phyloP scores from a whole-genome alignment of 2,113 vertebrate species.

The Nothobranchius furzeri region DNA sequence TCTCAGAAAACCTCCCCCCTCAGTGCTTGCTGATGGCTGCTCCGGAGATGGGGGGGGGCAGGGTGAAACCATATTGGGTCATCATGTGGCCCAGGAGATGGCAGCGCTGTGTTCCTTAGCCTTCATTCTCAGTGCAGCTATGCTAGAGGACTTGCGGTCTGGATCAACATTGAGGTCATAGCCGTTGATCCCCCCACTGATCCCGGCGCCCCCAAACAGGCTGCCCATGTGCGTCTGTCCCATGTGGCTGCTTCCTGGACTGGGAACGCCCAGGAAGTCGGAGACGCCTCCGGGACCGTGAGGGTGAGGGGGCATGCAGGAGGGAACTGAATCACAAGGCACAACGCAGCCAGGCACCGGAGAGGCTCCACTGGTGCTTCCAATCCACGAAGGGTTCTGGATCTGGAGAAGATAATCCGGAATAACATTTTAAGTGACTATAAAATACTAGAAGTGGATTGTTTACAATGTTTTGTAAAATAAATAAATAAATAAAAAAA shows the following conservation, averaged over 20 bases:
- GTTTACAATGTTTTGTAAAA: no score
- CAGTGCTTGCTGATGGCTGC: conserved; percentile 47
- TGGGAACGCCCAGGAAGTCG: conserved; percentile 89
- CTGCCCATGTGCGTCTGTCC: conserved; percentile 95
- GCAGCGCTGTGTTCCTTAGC: conserved; percentile 98
- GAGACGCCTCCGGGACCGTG: conserved; percentile 84
- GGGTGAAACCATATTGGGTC: conserved; percentile 39
- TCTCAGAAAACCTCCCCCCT: conserved; percentile 54
- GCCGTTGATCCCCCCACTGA: conserved; percentile 88
- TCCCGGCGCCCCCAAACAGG: conserved; percentile 85
- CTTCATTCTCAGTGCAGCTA: conserved; percentile 94
- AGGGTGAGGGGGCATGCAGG: conserved; percentile 95
- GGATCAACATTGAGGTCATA: conserved; percentile 93
- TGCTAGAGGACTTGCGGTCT: conserved; percentile 96
- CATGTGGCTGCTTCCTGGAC: conserved; percentile 85
- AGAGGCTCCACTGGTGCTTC: conserved; percentile 86
- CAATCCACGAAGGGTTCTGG: conserved; percentile 93
- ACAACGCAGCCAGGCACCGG: conserved; percentile 92
- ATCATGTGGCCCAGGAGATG: conserved; percentile 98
- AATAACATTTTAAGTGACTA: no score
- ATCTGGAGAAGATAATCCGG: conserved; percentile 77
- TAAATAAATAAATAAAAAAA: no score
- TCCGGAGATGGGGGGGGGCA: conserved; percentile 32
- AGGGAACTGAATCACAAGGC: conserved; percentile 89
- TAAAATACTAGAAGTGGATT: no score